Percentiles rank a stretch among this genome's conserved stretches.
These are phyloP conservation scores for Nixonia krombeini DNA, from an alignment of 1,140 invertebrate species.

Conservation along the genomic window DNA sequence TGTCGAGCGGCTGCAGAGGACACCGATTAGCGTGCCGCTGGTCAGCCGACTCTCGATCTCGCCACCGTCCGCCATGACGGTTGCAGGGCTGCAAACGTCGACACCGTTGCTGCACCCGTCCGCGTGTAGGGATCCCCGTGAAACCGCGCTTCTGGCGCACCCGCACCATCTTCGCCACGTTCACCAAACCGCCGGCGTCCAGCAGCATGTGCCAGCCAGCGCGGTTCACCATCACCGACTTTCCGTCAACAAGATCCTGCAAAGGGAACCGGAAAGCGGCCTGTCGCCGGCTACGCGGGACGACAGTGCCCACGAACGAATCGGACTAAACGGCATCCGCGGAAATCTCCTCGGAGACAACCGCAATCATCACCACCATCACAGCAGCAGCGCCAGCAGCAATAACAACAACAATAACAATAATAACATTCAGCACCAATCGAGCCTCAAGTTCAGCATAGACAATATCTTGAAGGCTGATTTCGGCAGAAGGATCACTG, in stretches of 20 bases:
- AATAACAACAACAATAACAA: conserved; percentile 64
- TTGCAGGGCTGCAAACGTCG: conserved; percentile 51
- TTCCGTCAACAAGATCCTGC: conserved; percentile 60
- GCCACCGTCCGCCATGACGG: conserved; percentile 62
- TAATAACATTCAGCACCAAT: conserved; percentile 75
- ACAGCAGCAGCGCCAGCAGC: no score
- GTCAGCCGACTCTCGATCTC: conserved; percentile 65
- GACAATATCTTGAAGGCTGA: conserved; percentile 93
- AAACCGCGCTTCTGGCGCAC: conserved; percentile 53
- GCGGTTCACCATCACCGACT: conserved; percentile 58
- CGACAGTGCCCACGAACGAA: conserved; percentile 37
- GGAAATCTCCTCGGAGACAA: conserved; percentile 28
- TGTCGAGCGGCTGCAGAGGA: conserved; percentile 58
- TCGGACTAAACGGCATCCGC: conserved; percentile 31
- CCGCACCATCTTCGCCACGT: conserved; percentile 52
- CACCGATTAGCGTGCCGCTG: conserved; percentile 60
- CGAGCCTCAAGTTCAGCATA: conserved; percentile 89
- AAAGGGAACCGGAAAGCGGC: conserved; percentile 53
- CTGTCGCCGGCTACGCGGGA: conserved; percentile 48
- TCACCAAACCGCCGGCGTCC: conserved; percentile 50
- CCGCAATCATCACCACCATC: conserved; percentile 55
- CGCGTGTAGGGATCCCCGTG: conserved; percentile 55
- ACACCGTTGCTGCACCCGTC: conserved; percentile 57
- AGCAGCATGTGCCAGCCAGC: conserved; percentile 54
- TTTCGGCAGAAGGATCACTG: conserved; percentile 83